These are phyloP conservation scores for Drosophila yakuba DNA, from an alignment of 1,140 invertebrate genomes.

Conservation along the genomic window DNA sequence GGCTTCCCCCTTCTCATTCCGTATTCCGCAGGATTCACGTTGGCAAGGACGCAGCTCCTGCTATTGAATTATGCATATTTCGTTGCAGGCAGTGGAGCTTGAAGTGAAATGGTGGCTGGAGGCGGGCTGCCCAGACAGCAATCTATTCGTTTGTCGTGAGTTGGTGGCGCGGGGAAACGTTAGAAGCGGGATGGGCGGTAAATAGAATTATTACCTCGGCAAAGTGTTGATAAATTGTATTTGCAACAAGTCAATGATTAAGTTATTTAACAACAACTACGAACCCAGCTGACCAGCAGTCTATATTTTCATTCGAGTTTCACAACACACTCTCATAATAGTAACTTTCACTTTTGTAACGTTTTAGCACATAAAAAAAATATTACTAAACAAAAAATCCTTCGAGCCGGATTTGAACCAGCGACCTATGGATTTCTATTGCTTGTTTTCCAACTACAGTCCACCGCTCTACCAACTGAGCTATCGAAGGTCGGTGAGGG, in stretches of 20 bases:
- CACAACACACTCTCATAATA: background rate
- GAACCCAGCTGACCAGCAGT: background rate
- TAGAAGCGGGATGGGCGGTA: background rate
- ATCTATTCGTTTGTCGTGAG: conserved; percentile 45
- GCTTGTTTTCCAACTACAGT: conserved; percentile 87
- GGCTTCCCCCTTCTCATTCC: conserved; percentile 1
- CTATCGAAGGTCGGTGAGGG: conserved; percentile 88
- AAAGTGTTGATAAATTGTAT: conserved; percentile 40
- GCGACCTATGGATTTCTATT: conserved; percentile 88
- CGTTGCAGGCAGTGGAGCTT: conserved; percentile 45
- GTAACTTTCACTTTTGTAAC: background rate
- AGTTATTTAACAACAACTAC: conserved; percentile 16
- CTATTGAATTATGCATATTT: conserved; percentile 76
- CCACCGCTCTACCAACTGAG: conserved; percentile 95
- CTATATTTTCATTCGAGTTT: background rate
- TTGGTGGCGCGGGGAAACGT: background rate
- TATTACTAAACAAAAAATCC: conserved; percentile 75
- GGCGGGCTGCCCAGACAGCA: conserved; percentile 39
- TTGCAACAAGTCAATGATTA: conserved; percentile 28
- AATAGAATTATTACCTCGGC: conserved; percentile 34
- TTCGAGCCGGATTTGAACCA: conserved; percentile 90
- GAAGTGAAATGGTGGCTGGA: conserved; percentile 17
- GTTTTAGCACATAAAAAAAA: background rate
- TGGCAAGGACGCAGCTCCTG: conserved; percentile 15
- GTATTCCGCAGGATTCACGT: conserved; percentile 6